Percentiles rank a stretch among this genome's conserved stretches.
Evolutionary conservation across 1,140 invertebrate species (phyloP).

Genomic region (Bactericera cockerelli): DNA sequence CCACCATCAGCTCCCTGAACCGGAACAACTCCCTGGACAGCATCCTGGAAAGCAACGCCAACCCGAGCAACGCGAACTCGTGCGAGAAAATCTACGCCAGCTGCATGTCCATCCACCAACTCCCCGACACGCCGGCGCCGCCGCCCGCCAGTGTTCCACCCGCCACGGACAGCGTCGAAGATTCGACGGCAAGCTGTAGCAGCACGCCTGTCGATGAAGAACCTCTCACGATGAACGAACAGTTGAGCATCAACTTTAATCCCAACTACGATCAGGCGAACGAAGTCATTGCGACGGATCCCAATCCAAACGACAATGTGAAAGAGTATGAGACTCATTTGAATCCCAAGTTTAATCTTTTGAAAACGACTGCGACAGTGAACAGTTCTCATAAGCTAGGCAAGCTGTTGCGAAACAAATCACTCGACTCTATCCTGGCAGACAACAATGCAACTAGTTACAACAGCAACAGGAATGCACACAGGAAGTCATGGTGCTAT

Average conservation of each 20-base stretch:
- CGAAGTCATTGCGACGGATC: background rate
- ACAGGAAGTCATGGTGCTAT: constrained; percentile 1
- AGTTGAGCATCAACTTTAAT: background rate
- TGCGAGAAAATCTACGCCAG: too few species aligned
- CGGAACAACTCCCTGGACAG: background rate
- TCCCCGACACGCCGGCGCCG: too few species aligned
- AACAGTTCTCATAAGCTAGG: constrained; percentile 3
- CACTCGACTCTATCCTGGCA: background rate
- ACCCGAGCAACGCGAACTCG: too few species aligned
- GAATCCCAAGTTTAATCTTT: background rate
- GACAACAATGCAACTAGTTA: background rate
- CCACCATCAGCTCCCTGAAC: background rate
- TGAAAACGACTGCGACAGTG: background rate
- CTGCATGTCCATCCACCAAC: too few species aligned
- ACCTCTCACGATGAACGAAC: too few species aligned
- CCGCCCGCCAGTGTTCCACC: too few species aligned
- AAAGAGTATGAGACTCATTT: constrained; percentile 7
- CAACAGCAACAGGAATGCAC: background rate
- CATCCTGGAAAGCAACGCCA: background rate
- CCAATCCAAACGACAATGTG: background rate
- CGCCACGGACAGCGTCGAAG: too few species aligned
- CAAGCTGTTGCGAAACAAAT: constrained; percentile 1
- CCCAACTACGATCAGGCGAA: background rate
- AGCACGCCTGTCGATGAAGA: too few species aligned
- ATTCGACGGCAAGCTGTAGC: too few species aligned